Evolutionary conservation across 1,140 invertebrate genomes (phyloP).

Genomic region (Gryon sp.): DNA sequence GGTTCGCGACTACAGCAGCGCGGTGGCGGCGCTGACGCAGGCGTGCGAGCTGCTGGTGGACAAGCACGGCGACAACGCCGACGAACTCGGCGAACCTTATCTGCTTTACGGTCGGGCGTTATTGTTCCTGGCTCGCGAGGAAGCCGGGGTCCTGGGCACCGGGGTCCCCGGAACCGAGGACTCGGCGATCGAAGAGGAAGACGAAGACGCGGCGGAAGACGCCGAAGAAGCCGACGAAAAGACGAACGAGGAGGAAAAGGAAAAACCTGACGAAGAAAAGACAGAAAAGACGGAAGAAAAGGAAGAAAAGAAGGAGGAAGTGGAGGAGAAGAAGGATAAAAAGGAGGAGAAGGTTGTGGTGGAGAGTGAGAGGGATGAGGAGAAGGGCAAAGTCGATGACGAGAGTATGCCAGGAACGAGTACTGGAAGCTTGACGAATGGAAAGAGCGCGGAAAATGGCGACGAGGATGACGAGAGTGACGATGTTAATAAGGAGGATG

Average conservation of each 20-base stretch:
- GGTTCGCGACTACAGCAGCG: constrained; percentile 88
- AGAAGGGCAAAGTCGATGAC: constrained; percentile 8
- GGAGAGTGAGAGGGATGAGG: no score
- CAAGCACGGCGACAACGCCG: constrained; percentile 87
- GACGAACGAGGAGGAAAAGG: constrained; percentile 63
- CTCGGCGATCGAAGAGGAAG: constrained; percentile 58
- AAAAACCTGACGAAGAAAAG: constrained; percentile 51
- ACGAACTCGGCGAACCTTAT: constrained; percentile 91
- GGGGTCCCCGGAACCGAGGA: constrained; percentile 83
- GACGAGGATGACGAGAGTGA: constrained; percentile 70
- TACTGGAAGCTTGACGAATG: constrained; percentile 68
- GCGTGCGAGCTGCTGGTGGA: constrained; percentile 86
- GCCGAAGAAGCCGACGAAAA: constrained; percentile 79
- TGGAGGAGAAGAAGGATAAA: constrained; percentile 64
- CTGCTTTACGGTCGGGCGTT: constrained; percentile 89
- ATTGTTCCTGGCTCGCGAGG: constrained; percentile 88
- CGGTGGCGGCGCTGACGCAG: constrained; percentile 87
- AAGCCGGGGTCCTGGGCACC: constrained; percentile 88
- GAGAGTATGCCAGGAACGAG: constrained; percentile 60
- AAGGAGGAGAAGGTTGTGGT: constrained; percentile 31
- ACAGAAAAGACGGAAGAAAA: constrained; percentile 64
- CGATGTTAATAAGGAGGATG: constrained; percentile 73
- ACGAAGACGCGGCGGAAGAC: constrained; percentile 74
- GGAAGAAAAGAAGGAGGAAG: constrained; percentile 56
- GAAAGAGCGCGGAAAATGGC: constrained; percentile 41